Evolutionary conservation across 2,797 vertebrate species (phyloP).

Genomic region (Alfaro cultratus): DNA sequence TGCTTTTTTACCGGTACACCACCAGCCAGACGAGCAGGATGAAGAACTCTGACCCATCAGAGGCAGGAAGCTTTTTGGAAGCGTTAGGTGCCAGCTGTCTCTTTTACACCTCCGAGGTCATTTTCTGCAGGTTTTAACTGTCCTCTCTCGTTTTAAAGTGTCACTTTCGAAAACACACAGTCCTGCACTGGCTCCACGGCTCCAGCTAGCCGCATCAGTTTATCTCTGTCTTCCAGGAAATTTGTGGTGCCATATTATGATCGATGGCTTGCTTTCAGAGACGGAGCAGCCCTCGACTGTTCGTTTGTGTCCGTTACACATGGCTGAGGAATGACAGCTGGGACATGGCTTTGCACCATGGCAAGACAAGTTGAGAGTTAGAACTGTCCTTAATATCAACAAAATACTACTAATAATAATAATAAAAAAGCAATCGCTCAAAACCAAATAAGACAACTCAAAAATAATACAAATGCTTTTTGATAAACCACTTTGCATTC

Average conservation of each 20-base stretch:
- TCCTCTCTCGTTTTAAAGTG: conserved; percentile 20
- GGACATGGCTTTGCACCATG: conserved; percentile 54
- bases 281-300: conserved; percentile 65
- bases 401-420: background rate
- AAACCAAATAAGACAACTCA: background rate
- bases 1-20: background rate
- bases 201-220: conserved; percentile 47
- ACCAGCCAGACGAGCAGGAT: conserved; percentile 27
- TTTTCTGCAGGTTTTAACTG: conserved; percentile 38
- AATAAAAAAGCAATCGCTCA: no score
- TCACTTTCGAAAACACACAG: conserved; percentile 25
- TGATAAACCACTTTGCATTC: conserved; percentile 28
- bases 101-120: conserved; percentile 49
- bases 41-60: conserved; percentile 45
- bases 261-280: conserved; percentile 70
- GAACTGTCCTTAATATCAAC: conserved; percentile 35
- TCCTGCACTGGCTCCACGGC: conserved; percentile 29
- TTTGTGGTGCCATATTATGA: conserved; percentile 63
- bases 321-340: conserved; percentile 70
- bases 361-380: conserved; percentile 44
- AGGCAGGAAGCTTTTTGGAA: conserved; percentile 27
- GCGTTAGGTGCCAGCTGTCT: conserved; percentile 57
- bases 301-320: conserved; percentile 72
- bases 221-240: conserved; percentile 70
- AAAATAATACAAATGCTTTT: conserved; percentile 22